Conservation (phyloP, 2,888 invertebrate genomes). For the Magallana nippona region DNA sequence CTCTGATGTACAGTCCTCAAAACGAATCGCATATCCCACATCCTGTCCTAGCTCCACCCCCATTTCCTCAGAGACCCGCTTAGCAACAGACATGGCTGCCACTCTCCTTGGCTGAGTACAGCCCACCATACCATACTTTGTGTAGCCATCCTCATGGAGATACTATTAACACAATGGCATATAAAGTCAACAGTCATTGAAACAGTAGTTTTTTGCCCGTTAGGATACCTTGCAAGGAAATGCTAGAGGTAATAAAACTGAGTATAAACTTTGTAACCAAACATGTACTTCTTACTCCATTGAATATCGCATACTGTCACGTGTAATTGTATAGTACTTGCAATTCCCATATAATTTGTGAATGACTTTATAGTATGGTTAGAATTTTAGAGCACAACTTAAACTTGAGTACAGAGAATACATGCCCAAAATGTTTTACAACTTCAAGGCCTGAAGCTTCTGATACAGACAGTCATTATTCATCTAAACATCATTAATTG, state of each 20-base stretch:
- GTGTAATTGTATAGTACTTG: too few species aligned
- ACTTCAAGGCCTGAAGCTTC: too few species aligned
- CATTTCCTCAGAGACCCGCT: conserved; percentile 99
- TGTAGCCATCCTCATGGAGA: conserved; percentile 96
- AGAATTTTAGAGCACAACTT: not conserved
- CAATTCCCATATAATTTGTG: too few species aligned
- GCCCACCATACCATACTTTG: conserved; percentile 94
- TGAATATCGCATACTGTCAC: too few species aligned
- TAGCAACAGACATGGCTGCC: conserved; percentile 99
- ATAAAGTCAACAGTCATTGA: not conserved
- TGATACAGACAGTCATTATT: too few species aligned
- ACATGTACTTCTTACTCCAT: too few species aligned
- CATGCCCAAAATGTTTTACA: too few species aligned
- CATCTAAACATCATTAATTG: too few species aligned
- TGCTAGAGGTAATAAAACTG: too few species aligned
- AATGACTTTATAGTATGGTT: not conserved
- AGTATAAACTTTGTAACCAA: too few species aligned
- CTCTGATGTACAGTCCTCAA: conserved; percentile 98
- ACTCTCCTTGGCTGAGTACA: conserved; percentile 98
- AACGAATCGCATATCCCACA: conserved; percentile 99
- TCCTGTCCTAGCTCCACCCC: conserved; percentile 91
- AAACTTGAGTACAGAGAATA: not conserved
- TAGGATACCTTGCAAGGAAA: too few species aligned
- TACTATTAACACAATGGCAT: conserved; percentile 82
- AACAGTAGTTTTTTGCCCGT: too few species aligned